Conservation (phyloP, 2,888 invertebrate species). For the Orthonychiurus folsomi region DNA sequence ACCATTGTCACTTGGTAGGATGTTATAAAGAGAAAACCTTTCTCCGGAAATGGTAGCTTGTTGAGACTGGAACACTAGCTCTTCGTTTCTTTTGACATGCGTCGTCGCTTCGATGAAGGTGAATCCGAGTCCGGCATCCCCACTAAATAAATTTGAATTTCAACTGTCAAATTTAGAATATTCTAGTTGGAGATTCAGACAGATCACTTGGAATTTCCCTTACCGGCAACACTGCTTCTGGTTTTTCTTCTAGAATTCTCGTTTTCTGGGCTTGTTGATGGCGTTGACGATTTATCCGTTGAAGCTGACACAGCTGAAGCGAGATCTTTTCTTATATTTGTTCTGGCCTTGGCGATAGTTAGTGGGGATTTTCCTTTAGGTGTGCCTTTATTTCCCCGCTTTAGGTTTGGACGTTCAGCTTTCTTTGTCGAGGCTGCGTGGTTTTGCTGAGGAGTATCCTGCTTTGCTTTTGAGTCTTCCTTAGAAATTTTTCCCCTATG, state of each 20-base stretch:
- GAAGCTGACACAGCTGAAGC: background rate
- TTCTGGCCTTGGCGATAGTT: background rate
- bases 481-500: constrained; percentile 15
- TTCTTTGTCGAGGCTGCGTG: constrained; percentile 15
- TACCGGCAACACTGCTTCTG: constrained; percentile 34
- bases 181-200: background rate
- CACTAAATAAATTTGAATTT: constrained; percentile 16
- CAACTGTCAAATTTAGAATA: background rate
- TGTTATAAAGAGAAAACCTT: too few relatives aligned
- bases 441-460: background rate
- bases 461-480: background rate
- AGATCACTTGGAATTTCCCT: constrained; percentile 15
- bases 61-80: too few relatives aligned
- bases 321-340: background rate
- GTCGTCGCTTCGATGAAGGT: constrained; percentile 26
- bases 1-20: too few relatives aligned
- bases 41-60: too few relatives aligned
- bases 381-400: constrained; percentile 14
- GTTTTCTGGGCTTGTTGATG: constrained; percentile 27
- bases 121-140: constrained; percentile 27
- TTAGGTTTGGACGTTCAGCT: constrained; percentile 11
- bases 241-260: constrained; percentile 39
- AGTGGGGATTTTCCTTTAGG: constrained; percentile 8
- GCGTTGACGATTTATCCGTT: constrained; percentile 11
- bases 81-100: constrained; percentile 34